A percentile compares a stretch with the other conserved stretches of the same genome.
Evolutionary conservation across 1,140 invertebrate species (phyloP).

Genomic region (Theocolax elegans): DNA sequence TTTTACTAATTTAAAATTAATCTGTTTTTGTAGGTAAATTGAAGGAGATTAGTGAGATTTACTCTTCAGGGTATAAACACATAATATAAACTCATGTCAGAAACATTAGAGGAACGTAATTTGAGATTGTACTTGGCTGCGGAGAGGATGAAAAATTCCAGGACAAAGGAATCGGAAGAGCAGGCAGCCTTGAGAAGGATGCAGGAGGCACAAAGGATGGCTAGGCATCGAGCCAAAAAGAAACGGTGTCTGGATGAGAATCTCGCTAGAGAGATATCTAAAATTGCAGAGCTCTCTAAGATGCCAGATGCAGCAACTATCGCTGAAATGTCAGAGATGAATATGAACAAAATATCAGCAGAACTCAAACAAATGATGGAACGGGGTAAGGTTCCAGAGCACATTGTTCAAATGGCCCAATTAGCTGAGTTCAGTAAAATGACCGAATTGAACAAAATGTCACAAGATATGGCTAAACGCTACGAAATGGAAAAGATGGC

Average conservation of each 20-base stretch:
- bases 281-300: slow-evolving; percentile 64
- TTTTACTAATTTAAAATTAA: too few relatives aligned
- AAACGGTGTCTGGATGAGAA: slow-evolving; percentile 65
- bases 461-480: slow-evolving; percentile 64
- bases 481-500: slow-evolving; percentile 67
- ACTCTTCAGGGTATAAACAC: too few relatives aligned
- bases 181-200: slow-evolving; percentile 63
- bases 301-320: slow-evolving; percentile 63
- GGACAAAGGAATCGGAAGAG: slow-evolving; percentile 63
- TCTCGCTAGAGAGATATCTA: slow-evolving; percentile 64
- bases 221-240: slow-evolving; percentile 64
- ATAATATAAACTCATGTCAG: slow-evolving; percentile 57
- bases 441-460: slow-evolving; percentile 64
- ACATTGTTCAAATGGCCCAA: slow-evolving; percentile 67
- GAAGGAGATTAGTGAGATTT: too few relatives aligned
- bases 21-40: too few relatives aligned
- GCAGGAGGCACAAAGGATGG: slow-evolving; percentile 66
- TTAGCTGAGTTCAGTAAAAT: slow-evolving; percentile 65
- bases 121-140: slow-evolving; percentile 56
- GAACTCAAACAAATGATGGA: slow-evolving; percentile 68
- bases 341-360: slow-evolving; percentile 67
- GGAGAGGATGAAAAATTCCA: slow-evolving; percentile 64
- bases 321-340: slow-evolving; percentile 65
- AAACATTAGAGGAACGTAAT: slow-evolving; percentile 60
- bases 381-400: slow-evolving; percentile 64